Conservation (phyloP, 2,888 invertebrate species). For the Merodon equestris region DNA sequence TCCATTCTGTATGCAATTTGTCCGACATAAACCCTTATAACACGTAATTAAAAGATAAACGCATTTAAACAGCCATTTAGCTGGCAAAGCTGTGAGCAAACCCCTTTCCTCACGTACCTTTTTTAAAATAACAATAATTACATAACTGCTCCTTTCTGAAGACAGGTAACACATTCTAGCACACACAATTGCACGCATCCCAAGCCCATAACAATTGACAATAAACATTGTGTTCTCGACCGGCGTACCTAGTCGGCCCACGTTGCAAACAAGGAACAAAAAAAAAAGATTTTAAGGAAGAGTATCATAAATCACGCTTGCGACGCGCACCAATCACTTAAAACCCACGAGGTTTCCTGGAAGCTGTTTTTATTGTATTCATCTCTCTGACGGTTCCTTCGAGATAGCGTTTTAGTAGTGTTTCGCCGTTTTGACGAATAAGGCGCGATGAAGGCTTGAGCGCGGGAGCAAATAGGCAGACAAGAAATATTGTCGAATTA, state of each 20-base stretch:
- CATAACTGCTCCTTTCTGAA: slow-evolving; percentile 4
- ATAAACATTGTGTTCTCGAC: not conserved
- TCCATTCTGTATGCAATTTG: too few species aligned
- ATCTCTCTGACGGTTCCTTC: too few species aligned
- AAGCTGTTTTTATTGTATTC: too few species aligned
- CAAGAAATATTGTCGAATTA: too few species aligned
- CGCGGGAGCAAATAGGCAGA: not conserved
- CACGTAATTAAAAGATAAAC: too few species aligned
- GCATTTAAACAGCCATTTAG: too few species aligned
- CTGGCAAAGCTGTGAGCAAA: not conserved
- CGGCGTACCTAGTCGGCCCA: not conserved
- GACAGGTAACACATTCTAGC: not conserved
- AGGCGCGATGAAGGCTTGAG: not conserved
- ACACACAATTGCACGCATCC: not conserved
- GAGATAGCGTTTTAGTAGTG: too few species aligned
- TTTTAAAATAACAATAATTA: not conserved
- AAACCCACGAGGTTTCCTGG: too few species aligned
- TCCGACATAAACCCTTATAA: too few species aligned
- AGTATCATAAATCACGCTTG: not conserved
- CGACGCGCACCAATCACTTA: not conserved
- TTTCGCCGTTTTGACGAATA: not conserved
- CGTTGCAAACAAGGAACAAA: too few species aligned
- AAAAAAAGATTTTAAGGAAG: not conserved
- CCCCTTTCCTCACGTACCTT: not conserved
- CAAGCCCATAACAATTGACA: not conserved